Percentiles rank a stretch among this genome's conserved stretches.
These are phyloP conservation scores for Anastatus disparis DNA, from an alignment of 1,140 invertebrate genomes.

Conservation along the genomic window DNA sequence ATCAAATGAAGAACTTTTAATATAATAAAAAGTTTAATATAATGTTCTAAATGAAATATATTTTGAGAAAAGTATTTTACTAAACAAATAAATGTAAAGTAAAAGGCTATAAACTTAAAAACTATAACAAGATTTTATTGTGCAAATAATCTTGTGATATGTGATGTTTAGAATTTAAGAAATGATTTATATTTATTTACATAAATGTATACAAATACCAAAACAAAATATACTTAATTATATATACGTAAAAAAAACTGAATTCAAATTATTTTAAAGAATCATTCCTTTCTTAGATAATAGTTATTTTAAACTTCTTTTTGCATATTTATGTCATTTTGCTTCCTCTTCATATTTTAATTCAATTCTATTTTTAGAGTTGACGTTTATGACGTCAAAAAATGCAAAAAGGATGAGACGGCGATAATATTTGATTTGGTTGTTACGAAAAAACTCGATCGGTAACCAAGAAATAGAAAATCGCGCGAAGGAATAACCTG, in stretches of 20 bases:
- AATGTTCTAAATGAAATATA: neutral
- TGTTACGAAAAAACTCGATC: conserved; percentile 11
- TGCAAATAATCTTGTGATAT: conserved; percentile 22
- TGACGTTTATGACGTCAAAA: no score
- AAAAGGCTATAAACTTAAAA: no score
- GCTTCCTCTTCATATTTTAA: no score
- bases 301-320: no score
- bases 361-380: conserved; percentile 10
- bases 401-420: no score
- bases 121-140: conserved; percentile 7
- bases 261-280: neutral
- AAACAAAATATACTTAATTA: conserved; percentile 7
- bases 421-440: neutral
- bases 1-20: conserved; percentile 48
- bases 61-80: neutral
- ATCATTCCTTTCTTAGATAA: no score
- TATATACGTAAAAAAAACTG: conserved; percentile 5
- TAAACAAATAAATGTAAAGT: no score
- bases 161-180: conserved; percentile 28
- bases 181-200: conserved; percentile 13
- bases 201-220: neutral
- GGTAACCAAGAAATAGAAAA: conserved; percentile 19
- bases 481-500: conserved; percentile 18
- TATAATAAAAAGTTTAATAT: conserved; percentile 46
- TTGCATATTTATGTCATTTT: no score